Evolutionary conservation across 2,113 vertebrate species (phyloP).

Genomic region (Ciconia stormi): DNA sequence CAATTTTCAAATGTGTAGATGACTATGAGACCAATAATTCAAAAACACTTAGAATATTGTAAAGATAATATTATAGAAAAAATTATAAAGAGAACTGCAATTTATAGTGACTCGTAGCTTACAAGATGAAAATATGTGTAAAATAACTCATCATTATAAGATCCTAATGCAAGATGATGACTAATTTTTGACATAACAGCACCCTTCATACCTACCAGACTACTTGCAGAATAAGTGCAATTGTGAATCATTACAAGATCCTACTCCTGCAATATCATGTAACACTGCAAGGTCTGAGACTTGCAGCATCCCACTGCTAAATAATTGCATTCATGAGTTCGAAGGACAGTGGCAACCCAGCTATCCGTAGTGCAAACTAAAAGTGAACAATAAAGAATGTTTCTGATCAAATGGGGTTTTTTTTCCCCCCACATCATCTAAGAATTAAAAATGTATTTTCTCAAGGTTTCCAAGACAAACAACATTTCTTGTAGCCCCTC

Average conservation of each 20-base stretch:
- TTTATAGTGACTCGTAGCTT: background rate
- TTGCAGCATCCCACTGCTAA: background rate
- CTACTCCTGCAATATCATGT: background rate
- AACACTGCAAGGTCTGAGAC: background rate
- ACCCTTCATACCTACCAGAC: background rate
- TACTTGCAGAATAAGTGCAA: background rate
- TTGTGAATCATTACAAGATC: background rate
- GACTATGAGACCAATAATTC: background rate
- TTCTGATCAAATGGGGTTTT: background rate
- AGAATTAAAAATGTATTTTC: background rate
- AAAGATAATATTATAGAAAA: background rate
- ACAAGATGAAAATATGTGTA: background rate
- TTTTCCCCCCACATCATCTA: background rate
- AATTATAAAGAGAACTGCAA: background rate
- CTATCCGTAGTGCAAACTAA: background rate
- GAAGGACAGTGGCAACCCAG: background rate
- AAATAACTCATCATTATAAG: background rate
- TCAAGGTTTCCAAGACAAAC: background rate
- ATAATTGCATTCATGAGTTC: background rate
- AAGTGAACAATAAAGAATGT: background rate
- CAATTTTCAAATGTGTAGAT: background rate
- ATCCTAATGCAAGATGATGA: background rate
- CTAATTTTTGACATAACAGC: background rate
- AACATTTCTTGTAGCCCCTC: background rate
- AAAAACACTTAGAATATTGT: background rate